Evolutionary conservation across 2,113 vertebrate species (phyloP).

Genomic region (Pteronura brasiliensis): DNA sequence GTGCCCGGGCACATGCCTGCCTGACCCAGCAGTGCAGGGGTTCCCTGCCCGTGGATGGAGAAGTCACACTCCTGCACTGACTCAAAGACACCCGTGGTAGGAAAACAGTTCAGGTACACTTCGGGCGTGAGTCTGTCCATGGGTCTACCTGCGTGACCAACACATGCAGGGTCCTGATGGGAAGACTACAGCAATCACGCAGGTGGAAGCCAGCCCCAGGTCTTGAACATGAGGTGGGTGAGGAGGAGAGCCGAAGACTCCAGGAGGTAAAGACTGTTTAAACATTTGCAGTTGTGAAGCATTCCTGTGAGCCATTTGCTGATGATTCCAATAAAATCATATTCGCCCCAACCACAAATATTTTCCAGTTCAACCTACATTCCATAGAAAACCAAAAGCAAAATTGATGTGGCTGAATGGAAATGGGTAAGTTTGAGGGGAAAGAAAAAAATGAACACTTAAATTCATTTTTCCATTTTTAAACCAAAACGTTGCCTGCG

Average conservation of each 20-base stretch:
- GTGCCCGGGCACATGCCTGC: not conserved
- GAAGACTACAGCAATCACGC: fast-evolving
- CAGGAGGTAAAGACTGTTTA: not conserved
- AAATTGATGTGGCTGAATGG: not conserved
- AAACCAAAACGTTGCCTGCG: not conserved
- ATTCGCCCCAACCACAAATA: conserved; percentile 6
- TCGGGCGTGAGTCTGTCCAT: fast-evolving
- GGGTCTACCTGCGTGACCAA: fast-evolving
- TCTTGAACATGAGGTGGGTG: not conserved
- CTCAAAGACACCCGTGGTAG: too few species aligned
- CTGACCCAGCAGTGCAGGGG: not conserved
- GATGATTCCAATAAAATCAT: not conserved
- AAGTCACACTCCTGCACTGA: fast-evolving
- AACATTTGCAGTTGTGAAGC: fast-evolving
- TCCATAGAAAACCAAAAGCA: not conserved
- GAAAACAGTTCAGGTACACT: fast-evolving
- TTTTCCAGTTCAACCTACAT: conserved; percentile 22
- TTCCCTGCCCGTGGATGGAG: fast-evolving
- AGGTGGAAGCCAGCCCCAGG: not conserved
- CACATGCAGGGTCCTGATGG: not conserved
- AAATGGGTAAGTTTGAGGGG: not conserved
- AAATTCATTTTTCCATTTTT: not conserved
- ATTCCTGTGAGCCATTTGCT: not conserved
- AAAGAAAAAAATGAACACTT: not conserved
- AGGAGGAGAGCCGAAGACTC: not conserved